A percentile compares a stretch with the other conserved stretches of the same genome.
phyloP scores from a whole-genome alignment of 30 jellyfish, hydroid and myxozoan genomes.

The Nemopilema nomurai region DNA sequence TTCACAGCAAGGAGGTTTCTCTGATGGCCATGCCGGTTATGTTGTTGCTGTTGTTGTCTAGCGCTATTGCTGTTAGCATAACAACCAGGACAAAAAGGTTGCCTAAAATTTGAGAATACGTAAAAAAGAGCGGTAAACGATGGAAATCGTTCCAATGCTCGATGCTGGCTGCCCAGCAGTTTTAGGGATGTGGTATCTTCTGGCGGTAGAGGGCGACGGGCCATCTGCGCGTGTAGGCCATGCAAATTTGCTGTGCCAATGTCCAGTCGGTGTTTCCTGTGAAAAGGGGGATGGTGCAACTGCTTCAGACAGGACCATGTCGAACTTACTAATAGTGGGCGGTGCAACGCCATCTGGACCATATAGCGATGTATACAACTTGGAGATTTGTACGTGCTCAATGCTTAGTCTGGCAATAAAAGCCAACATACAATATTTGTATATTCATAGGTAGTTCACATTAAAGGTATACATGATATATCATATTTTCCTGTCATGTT shows the following conservation, averaged over 20 bases:
- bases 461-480: too few relatives aligned
- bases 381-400: conserved; percentile 44
- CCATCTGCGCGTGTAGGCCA: conserved; percentile 81
- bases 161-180: conserved; percentile 60
- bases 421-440: too few relatives aligned
- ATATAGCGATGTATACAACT: conserved; percentile 33
- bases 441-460: too few relatives aligned
- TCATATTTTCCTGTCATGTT: too few relatives aligned
- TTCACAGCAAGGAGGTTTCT: too few relatives aligned
- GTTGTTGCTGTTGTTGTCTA: background rate
- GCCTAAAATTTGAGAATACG: background rate
- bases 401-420: too few relatives aligned
- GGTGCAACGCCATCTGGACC: conserved; percentile 80
- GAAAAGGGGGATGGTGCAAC: conserved; percentile 8
- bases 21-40: too few relatives aligned
- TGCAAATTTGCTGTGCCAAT: conserved; percentile 28
- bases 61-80: conserved; percentile 1
- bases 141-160: conserved; percentile 66
- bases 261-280: background rate
- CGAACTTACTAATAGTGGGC: conserved; percentile 26
- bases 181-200: conserved; percentile 56
- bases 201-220: conserved; percentile 55
- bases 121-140: conserved; percentile 1
- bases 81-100: background rate
- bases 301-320: background rate